Conservation (phyloP, 2,888 invertebrate species). For the Sipha maydis region DNA sequence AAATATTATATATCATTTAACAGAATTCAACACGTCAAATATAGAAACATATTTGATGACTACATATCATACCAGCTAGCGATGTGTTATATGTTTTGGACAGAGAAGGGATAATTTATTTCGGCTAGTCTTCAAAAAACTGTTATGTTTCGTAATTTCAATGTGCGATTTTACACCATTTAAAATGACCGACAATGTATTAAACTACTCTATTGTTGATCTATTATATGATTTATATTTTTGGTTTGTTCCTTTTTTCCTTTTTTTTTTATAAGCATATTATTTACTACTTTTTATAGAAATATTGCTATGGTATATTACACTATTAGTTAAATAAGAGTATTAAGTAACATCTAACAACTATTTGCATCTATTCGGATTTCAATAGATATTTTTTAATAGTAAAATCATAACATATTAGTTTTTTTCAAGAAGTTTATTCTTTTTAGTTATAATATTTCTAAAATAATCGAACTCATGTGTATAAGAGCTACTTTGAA, state of each 20-base stretch:
- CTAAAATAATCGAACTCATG: too few relatives aligned
- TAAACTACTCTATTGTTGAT: slow-evolving; percentile 51
- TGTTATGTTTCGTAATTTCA: background rate
- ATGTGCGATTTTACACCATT: slow-evolving; percentile 5
- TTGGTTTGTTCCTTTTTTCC: background rate
- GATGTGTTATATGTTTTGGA: background rate
- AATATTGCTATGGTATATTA: background rate
- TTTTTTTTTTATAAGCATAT: background rate
- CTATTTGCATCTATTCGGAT: background rate
- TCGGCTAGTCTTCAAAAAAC: slow-evolving; percentile 23
- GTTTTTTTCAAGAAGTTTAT: too few relatives aligned
- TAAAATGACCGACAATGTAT: slow-evolving; percentile 46
- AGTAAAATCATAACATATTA: background rate
- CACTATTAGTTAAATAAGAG: background rate
- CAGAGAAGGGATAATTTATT: slow-evolving; percentile 53
- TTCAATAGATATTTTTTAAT: background rate
- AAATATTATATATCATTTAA: slow-evolving; percentile 20
- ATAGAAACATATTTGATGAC: slow-evolving; percentile 49
- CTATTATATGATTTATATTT: slow-evolving; percentile 27
- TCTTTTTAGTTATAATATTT: too few relatives aligned
- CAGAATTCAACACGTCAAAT: slow-evolving; percentile 38
- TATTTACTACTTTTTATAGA: slow-evolving; percentile 1
- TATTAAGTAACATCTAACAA: background rate
- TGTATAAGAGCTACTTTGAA: too few relatives aligned
- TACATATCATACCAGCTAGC: background rate